Conservation (phyloP, 1,140 invertebrate genomes). For the Pogonomyrmex californicus region DNA sequence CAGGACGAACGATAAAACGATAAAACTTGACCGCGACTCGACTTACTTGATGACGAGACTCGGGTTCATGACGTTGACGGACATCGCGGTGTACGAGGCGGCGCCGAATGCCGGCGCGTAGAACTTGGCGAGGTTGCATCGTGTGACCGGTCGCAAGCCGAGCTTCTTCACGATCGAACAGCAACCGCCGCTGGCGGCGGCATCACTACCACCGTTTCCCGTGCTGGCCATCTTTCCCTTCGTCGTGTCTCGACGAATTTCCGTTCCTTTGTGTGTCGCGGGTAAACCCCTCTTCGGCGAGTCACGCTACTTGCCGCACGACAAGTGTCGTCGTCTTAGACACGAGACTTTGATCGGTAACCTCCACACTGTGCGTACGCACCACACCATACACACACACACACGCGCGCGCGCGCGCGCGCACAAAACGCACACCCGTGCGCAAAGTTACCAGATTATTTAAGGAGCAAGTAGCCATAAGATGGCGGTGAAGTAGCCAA, state of each 20-base stretch:
- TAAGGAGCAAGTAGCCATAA: too few relatives aligned
- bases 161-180: slow-evolving; percentile 81
- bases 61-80: slow-evolving; percentile 91
- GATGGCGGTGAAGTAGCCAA: too few relatives aligned
- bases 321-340: not conserved
- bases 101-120: slow-evolving; percentile 89
- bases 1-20: not conserved
- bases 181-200: slow-evolving; percentile 7
- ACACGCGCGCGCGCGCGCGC: too few relatives aligned
- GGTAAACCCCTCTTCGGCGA: too few relatives aligned
- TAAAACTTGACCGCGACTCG: not conserved
- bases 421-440: too few relatives aligned
- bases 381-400: not conserved
- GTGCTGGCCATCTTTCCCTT: slow-evolving; percentile 71
- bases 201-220: slow-evolving; percentile 61
- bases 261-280: not conserved
- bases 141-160: slow-evolving; percentile 88
- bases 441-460: too few relatives aligned
- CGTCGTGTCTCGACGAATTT: not conserved
- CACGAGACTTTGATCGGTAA: slow-evolving; percentile 16
- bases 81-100: slow-evolving; percentile 88
- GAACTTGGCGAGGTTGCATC: slow-evolving; percentile 88
- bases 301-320: not conserved
- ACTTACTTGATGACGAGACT: slow-evolving; percentile 87
- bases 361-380: not conserved